phyloP scores from a whole-genome alignment of 2,113 vertebrate genomes.

The Crotalus tigris region DNA sequence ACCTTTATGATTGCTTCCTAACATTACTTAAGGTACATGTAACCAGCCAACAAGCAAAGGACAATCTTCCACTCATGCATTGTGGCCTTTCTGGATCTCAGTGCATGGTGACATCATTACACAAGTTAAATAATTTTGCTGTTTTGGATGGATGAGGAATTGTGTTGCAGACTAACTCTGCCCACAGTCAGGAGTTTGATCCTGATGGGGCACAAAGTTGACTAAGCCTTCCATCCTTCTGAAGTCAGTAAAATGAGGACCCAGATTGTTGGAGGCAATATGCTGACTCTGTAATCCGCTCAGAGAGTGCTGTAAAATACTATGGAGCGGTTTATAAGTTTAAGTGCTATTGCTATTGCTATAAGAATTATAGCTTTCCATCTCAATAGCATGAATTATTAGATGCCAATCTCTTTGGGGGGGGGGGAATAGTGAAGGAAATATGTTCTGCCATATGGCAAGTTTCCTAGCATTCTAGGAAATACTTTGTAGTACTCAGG shows the following conservation, averaged over 20 bases:
- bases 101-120: neutral
- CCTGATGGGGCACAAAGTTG: neutral
- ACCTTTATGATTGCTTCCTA: neutral
- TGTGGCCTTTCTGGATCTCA: neutral
- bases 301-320: neutral
- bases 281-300: neutral
- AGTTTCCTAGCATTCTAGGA: neutral
- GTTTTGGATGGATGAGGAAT: neutral
- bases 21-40: neutral
- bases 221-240: neutral
- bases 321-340: neutral
- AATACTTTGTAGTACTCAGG: neutral
- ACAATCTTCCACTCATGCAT: too few species aligned
- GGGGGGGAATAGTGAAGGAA: neutral
- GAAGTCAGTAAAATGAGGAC: neutral
- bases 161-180: neutral
- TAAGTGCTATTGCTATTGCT: neutral
- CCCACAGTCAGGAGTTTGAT: neutral
- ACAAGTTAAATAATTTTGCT: neutral
- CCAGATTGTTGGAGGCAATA: neutral
- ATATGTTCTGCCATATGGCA: neutral
- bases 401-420: neutral
- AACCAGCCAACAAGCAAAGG: neutral
- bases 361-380: neutral
- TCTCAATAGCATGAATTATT: neutral